A percentile compares a stretch with the other conserved stretches of the same genome.
phyloP scores from a whole-genome alignment of 2,888 invertebrate species.

The Scaptodrosophila latifasciaeformis region DNA sequence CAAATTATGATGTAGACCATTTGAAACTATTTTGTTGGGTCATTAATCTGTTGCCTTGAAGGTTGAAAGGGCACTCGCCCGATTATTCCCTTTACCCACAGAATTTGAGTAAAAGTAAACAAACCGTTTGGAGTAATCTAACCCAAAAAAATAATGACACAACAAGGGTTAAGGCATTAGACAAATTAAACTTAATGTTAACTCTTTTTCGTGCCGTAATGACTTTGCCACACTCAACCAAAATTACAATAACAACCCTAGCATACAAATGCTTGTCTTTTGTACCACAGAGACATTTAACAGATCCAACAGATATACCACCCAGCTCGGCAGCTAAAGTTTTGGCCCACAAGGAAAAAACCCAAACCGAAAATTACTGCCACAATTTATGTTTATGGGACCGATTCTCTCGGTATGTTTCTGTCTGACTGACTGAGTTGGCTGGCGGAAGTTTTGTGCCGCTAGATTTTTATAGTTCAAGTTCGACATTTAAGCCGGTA shows the following conservation, averaged over 20 bases:
- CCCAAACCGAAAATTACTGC: conserved; percentile 53
- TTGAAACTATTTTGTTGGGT: conserved; percentile 23
- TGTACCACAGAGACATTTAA: conserved; percentile 23
- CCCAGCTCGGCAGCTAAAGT: neutral
- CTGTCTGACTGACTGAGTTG: conserved; percentile 7
- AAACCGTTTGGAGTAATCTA: neutral
- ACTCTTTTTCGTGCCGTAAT: conserved; percentile 36
- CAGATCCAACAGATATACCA: conserved; percentile 11
- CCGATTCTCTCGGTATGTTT: conserved; percentile 2
- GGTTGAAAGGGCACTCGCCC: conserved; percentile 2
- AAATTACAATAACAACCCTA: conserved; percentile 38
- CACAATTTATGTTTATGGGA: conserved; percentile 68
- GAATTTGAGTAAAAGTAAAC: neutral
- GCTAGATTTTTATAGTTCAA: conserved; percentile 58
- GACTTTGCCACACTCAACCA: conserved; percentile 37
- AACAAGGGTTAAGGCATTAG: conserved; percentile 40
- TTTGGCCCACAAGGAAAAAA: conserved; percentile 4
- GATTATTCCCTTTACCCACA: neutral
- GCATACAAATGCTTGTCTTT: conserved; percentile 23
- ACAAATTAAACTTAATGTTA: conserved; percentile 59
- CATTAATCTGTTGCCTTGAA: conserved; percentile 31
- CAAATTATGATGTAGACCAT: conserved; percentile 23
- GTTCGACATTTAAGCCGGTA: conserved; percentile 45
- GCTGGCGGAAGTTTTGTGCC: conserved; percentile 42
- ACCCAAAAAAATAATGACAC: neutral